phyloP scores from a whole-genome alignment of 2,888 invertebrate genomes.

The Lumbricus terrestris region DNA sequence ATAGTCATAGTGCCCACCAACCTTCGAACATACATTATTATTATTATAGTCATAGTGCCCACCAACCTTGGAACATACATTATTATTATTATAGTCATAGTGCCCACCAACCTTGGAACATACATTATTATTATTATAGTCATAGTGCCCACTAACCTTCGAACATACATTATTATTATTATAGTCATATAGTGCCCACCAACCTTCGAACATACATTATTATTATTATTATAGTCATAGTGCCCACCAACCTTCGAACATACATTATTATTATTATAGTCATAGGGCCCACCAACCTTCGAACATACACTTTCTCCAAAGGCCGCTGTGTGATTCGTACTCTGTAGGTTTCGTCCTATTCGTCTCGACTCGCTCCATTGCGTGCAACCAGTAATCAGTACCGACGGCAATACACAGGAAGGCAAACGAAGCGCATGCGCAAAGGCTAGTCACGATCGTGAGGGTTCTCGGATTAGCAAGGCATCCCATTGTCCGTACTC shows the following conservation, averaged over 20 bases:
- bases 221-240: no score
- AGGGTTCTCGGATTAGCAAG: conserved; percentile 39
- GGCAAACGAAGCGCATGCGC: conserved; percentile 58
- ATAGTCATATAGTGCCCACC: conserved; percentile 22
- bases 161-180: no score
- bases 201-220: no score
- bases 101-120: no score
- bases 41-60: no score
- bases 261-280: no score
- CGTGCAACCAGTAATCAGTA: conserved; percentile 57
- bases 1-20: no score
- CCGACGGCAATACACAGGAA: conserved; percentile 58
- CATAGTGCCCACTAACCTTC: no score
- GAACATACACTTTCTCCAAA: conserved; percentile 53
- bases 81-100: no score
- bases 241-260: no score
- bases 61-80: conserved; percentile 51
- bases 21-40: no score
- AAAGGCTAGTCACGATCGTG: conserved; percentile 56
- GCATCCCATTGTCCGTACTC: conserved; percentile 18
- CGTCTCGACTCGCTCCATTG: conserved; percentile 38
- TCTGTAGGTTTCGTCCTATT: conserved; percentile 41
- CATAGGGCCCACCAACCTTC: conserved; percentile 43
- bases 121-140: no score
- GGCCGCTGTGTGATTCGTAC: conserved; percentile 49